Percentiles rank a stretch among this genome's conserved stretches.
These are phyloP conservation scores for Pseudopodoces humilis DNA, from an alignment of 2,113 vertebrate species.

Conservation along the genomic window DNA sequence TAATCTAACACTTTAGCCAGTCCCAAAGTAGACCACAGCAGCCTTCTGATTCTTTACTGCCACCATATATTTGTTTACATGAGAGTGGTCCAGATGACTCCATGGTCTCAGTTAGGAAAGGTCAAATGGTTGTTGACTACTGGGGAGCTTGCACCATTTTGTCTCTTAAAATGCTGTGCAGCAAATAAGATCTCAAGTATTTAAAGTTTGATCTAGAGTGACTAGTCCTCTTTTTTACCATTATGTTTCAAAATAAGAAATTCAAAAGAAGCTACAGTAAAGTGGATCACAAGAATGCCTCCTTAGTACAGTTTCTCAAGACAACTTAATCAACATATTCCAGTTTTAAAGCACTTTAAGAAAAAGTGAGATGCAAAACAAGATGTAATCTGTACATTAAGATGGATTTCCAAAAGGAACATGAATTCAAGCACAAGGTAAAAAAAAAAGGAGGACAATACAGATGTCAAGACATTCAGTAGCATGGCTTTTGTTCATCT, in stretches of 20 bases:
- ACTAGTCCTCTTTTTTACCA: slow-evolving; percentile 24
- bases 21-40: slow-evolving; percentile 33
- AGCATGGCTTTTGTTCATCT: slow-evolving; percentile 56
- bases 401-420: slow-evolving; percentile 28
- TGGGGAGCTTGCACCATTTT: slow-evolving; percentile 27
- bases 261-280: slow-evolving; percentile 19
- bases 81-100: neutral
- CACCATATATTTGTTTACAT: neutral
- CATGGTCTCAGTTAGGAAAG: slow-evolving; percentile 12
- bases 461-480: slow-evolving; percentile 57
- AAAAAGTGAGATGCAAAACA: slow-evolving; percentile 1
- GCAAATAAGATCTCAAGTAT: neutral
- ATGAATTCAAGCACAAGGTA: neutral
- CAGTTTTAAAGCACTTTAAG: slow-evolving; percentile 40
- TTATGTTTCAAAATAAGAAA: neutral
- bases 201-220: neutral
- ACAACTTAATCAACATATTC: slow-evolving; percentile 4
- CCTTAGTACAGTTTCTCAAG: neutral
- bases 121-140: neutral
- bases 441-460: slow-evolving; percentile 19
- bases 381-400: neutral
- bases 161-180: slow-evolving; percentile 20
- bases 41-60: slow-evolving; percentile 27
- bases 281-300: neutral
- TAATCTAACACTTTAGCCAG: slow-evolving; percentile 25